Conservation (phyloP, 64 coral and sea anemone genomes). For the Pocillopora damicornis region DNA sequence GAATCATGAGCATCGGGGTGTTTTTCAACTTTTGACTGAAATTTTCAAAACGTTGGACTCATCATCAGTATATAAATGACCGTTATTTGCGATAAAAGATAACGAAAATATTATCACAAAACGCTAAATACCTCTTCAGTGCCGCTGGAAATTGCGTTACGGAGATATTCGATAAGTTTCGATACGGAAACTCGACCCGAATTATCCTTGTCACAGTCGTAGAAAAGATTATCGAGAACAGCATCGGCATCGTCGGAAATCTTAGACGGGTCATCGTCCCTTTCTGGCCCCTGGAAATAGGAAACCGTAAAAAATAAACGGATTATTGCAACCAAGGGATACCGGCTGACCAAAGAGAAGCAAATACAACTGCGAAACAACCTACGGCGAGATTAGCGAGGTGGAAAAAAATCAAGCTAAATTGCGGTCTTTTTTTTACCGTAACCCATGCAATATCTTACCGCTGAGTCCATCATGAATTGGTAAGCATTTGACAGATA, state of each 20-base stretch:
- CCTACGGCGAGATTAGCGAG: neutral
- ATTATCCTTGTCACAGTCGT: conserved; percentile 65
- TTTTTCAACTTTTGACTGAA: neutral
- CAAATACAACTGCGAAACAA: neutral
- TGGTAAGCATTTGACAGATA: neutral
- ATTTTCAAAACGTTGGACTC: neutral
- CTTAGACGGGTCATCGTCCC: conserved; percentile 64
- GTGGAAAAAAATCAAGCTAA: neutral
- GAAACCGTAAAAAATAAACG: conserved; percentile 35
- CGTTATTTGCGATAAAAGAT: neutral
- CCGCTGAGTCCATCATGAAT: conserved; percentile 8
- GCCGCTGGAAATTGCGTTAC: conserved; percentile 71
- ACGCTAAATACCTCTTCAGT: conserved; percentile 37
- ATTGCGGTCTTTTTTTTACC: neutral
- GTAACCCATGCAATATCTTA: neutral
- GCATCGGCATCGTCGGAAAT: conserved; percentile 81
- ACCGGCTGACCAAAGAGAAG: neutral
- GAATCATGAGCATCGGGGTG: neutral
- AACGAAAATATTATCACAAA: neutral
- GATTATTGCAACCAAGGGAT: neutral
- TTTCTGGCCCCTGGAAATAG: conserved; percentile 48
- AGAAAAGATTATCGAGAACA: conserved; percentile 86
- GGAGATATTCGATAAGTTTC: conserved; percentile 74
- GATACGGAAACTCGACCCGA: conserved; percentile 76
- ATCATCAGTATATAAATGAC: neutral